A percentile compares a stretch with the other conserved stretches of the same genome.
phyloP scores from a whole-genome alignment of 2,797 vertebrate species.

The Acanthurus lineatus region DNA sequence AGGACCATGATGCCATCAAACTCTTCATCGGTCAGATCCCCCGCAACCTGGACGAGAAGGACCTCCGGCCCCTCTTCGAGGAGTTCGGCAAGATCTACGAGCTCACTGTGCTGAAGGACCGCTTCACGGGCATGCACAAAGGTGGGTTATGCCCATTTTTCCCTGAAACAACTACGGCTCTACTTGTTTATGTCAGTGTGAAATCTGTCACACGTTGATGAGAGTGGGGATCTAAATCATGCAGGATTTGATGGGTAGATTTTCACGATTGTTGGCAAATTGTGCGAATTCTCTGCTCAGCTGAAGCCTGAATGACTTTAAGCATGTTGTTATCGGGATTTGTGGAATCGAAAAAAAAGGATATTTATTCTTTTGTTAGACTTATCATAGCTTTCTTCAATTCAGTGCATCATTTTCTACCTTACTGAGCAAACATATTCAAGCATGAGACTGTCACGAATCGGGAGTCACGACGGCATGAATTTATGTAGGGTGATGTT shows the following conservation, averaged over 20 bases:
- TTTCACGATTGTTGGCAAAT: conserved; percentile 28
- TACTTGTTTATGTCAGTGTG: conserved; percentile 46
- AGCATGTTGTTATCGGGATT: conserved; percentile 29
- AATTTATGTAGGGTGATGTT: conserved; percentile 55
- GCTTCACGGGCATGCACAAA: conserved; percentile 99
- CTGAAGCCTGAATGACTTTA: conserved; percentile 43
- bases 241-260: conserved; percentile 28
- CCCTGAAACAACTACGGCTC: conserved; percentile 35
- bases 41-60: conserved; percentile 99
- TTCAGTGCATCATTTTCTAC: conserved; percentile 31
- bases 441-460: conserved; percentile 66
- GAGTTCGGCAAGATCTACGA: conserved; percentile 99
- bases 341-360: conserved; percentile 13
- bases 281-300: conserved; percentile 19
- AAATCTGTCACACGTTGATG: conserved; percentile 37
- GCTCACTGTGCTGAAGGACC: conserved; percentile 99
- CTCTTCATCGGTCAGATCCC: conserved; percentile 99
- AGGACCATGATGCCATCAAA: conserved; percentile 99
- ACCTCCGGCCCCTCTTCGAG: conserved; percentile 99
- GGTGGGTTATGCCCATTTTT: conserved; percentile 81
- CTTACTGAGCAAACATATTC: conserved; percentile 49
- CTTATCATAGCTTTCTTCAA: conserved; percentile 18
- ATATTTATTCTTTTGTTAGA: conserved; percentile 23
- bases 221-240: conserved; percentile 30
- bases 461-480: conserved; percentile 76